Conservation (phyloP, 2,113 vertebrate genomes). For the Boulengeromyrus knoepffleri region DNA sequence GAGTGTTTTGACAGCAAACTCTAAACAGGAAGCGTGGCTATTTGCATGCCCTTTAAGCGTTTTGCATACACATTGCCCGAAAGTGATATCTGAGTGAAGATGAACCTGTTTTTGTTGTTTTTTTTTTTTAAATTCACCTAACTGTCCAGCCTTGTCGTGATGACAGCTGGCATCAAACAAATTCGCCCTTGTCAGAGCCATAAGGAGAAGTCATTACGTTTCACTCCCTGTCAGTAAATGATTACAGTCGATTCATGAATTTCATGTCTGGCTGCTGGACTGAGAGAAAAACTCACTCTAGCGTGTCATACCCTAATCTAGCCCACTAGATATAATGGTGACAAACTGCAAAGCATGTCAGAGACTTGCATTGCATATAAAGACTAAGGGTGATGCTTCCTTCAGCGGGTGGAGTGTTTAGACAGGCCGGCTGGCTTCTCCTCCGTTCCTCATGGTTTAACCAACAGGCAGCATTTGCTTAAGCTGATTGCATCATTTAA, state of each 20-base stretch:
- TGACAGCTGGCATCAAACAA: background rate
- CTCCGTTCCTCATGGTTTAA: background rate
- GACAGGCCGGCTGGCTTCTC: background rate
- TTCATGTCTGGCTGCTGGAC: background rate
- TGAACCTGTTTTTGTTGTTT: background rate
- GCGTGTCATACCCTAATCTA: background rate
- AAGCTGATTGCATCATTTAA: background rate
- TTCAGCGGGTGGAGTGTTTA: background rate
- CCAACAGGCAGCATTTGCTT: background rate
- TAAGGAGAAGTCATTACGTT: background rate
- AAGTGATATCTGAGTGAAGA: background rate
- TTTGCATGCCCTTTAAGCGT: background rate
- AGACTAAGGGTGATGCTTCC: background rate
- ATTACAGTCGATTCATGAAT: background rate
- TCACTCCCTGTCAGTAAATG: background rate
- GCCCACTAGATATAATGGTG: background rate
- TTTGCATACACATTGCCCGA: background rate
- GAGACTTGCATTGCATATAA: background rate
- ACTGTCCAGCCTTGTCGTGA: background rate
- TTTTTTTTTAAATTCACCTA: background rate
- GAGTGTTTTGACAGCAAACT: background rate
- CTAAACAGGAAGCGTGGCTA: background rate
- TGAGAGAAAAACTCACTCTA: background rate
- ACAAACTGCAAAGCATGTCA: background rate
- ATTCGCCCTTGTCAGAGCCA: background rate